Evolutionary conservation across 2,113 vertebrate species (phyloP).

Genomic region (Lanius collurio): DNA sequence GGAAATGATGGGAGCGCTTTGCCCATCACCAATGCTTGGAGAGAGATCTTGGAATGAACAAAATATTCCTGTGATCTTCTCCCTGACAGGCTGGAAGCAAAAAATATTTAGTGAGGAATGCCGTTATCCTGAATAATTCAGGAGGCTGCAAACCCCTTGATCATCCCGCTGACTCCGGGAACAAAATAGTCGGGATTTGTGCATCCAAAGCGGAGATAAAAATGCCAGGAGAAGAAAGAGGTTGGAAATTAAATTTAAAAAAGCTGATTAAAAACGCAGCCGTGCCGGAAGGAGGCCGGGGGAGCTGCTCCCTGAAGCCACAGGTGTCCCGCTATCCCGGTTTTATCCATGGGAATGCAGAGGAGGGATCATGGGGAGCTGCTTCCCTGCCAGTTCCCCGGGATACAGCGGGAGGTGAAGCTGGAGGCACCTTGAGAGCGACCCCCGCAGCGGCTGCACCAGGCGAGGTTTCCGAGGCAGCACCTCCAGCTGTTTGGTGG

Average conservation of each 20-base stretch:
- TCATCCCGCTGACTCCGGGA: slow-evolving; percentile 13
- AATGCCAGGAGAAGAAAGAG: background rate
- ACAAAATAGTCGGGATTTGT: slow-evolving; percentile 38
- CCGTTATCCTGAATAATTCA: slow-evolving; percentile 38
- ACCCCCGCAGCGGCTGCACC: too few relatives aligned
- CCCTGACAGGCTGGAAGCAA: slow-evolving; percentile 22
- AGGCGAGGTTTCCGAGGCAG: background rate
- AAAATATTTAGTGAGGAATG: slow-evolving; percentile 13
- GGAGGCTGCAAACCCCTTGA: slow-evolving; percentile 37
- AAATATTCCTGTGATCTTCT: slow-evolving; percentile 66
- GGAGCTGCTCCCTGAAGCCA: background rate
- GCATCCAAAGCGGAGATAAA: slow-evolving; percentile 45
- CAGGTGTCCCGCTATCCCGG: background rate
- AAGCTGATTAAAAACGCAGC: background rate
- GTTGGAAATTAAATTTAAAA: background rate
- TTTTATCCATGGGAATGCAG: background rate
- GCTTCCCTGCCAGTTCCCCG: accelerated
- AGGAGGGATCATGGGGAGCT: background rate
- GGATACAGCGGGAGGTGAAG: accelerated
- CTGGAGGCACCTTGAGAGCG: too few relatives aligned
- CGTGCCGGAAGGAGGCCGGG: background rate
- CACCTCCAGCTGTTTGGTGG: accelerated
- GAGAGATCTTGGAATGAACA: slow-evolving; percentile 51
- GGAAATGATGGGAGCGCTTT: background rate
- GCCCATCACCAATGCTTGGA: background rate